Percentiles rank a stretch among this genome's conserved stretches.
phyloP scores from a whole-genome alignment of 2,113 vertebrate genomes.

The Mellivora capensis region DNA sequence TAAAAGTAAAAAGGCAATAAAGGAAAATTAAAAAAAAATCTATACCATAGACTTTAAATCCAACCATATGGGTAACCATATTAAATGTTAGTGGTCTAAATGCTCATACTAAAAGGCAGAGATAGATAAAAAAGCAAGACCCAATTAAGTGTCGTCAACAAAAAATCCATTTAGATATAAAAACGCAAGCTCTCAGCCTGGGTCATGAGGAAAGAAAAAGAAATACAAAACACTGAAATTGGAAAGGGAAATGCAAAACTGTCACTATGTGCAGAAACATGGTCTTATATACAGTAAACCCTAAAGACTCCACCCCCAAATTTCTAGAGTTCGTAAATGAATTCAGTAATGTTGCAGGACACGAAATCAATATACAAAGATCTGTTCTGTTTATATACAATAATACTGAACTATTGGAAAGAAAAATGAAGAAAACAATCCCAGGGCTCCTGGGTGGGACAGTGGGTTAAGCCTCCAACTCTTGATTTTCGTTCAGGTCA shows the following conservation, averaged over 20 bases:
- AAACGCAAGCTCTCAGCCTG: not conserved
- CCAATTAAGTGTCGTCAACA: not conserved
- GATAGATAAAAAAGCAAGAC: not conserved
- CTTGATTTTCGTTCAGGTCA: not conserved
- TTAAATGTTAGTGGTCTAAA: not conserved
- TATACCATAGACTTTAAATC: not conserved
- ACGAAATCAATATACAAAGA: not conserved
- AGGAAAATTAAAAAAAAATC: not conserved
- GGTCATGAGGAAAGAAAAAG: not conserved
- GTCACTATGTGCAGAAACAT: not conserved
- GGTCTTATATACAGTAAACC: not conserved
- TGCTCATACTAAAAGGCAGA: not conserved
- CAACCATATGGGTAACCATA: not conserved
- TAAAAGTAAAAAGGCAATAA: not conserved
- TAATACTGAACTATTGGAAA: not conserved
- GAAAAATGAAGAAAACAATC: not conserved
- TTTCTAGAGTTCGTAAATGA: not conserved
- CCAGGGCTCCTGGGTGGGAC: too few species aligned
- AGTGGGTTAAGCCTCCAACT: not conserved
- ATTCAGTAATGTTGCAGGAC: not conserved
- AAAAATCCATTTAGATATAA: not conserved
- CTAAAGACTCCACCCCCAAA: not conserved
- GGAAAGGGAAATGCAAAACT: not conserved
- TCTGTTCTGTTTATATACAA: not conserved
- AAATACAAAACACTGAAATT: not conserved